Base-by-base conservation (phyloP, 2,113 vertebrate genomes). In the Cavia porcellus region DNA sequence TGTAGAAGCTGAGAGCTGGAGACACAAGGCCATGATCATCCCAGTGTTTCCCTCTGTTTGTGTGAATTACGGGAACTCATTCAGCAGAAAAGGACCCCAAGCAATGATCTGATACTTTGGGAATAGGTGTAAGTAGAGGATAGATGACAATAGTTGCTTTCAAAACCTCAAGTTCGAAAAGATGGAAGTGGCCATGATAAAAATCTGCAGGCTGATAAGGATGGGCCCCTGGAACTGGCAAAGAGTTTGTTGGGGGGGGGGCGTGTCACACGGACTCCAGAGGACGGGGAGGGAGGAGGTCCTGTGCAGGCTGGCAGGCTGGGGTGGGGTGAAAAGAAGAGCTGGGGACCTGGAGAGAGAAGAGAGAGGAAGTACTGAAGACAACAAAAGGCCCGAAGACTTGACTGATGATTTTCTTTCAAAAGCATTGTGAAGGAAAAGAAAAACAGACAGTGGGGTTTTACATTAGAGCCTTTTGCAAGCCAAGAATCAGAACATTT, bases 1-100 rank as follows among this genome's bases (percentile, higher is more conserved):
- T 19, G 30, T n/a, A 3, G 47, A 35, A 15, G 22, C 14, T 10
- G 45, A 19, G 19, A 61, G 35, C 32, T 57, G 7, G 28, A 55
- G 22, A 19, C 30, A 17, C 17, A 13, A 64, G 72, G 12, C 7
- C 0, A 5, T 7, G 38, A 3, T 5, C 45, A 9, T 5, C 0
- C 14, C 74, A 22, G 6, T 20, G 35, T 14, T 20, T 42, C 13
- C 22, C 19, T n/a, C 45, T 30, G 30, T 22, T 25, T 14, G 32
- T 4, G 28, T 0, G 17, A 82, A 14, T 11, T 30, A 1, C 0
- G 57, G 70, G 47, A 59, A 84, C 4, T 5, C 68, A 87, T 28
- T 3, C n/a, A 25, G 89, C 55, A 68, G 77, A 38, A 19, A 42
- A 59, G 62, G 42, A 42, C 2, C 2, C 4, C 24, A 0, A 11